Percentiles rank a stretch among this genome's conserved stretches.
These are phyloP conservation scores for Trichacis sp. DNA, from an alignment of 2,888 invertebrate genomes.

Conservation along the genomic window DNA sequence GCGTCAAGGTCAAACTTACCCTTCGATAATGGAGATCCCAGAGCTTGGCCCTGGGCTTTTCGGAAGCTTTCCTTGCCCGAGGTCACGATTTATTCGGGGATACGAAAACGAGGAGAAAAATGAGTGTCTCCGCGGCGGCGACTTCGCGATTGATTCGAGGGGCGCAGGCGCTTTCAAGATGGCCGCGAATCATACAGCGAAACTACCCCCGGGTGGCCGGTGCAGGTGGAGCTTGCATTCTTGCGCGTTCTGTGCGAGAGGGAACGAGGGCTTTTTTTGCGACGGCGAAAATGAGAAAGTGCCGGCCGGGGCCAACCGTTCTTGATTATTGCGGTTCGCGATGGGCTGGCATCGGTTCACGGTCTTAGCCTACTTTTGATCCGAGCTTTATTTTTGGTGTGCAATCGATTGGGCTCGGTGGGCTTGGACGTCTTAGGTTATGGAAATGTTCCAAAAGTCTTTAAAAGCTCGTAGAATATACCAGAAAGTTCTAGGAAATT, in stretches of 20 bases:
- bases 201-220: not conserved
- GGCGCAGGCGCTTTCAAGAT: constrained; percentile 38
- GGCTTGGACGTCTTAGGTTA: no score
- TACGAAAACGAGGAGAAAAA: constrained; percentile 25
- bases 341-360: not conserved
- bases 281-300: not conserved
- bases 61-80: constrained; percentile 13
- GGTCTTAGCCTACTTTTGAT: not conserved
- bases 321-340: not conserved
- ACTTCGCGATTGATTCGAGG: constrained; percentile 31
- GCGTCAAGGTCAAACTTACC: constrained; percentile 11
- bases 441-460: no score
- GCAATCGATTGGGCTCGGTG: no score
- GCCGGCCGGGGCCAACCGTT: no score
- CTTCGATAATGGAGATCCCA: constrained; percentile 3
- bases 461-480: no score
- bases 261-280: not conserved
- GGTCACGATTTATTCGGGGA: constrained; percentile 21
- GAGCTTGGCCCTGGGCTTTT: not conserved
- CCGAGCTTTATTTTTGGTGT: not conserved
- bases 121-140: constrained; percentile 41
- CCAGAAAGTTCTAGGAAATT: no score
- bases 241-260: not conserved
- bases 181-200: constrained; percentile 17
- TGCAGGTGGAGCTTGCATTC: constrained; percentile 18